Conservation (phyloP, 2,113 vertebrate species). For the Pedionomus torquatus region DNA sequence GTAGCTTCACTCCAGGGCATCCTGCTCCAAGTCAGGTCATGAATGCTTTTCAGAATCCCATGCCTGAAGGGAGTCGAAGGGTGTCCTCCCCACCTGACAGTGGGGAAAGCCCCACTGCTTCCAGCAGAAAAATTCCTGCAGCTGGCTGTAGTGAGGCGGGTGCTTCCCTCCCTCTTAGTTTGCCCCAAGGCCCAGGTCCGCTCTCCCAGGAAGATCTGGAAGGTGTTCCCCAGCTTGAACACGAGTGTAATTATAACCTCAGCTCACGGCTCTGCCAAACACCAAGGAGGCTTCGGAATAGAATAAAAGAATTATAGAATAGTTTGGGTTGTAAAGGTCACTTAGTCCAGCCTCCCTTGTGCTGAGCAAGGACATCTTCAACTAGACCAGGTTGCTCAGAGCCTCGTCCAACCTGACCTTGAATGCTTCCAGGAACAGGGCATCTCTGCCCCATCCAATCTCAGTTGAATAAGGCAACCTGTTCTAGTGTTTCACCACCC, state of each 20-base stretch:
- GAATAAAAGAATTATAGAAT: not conserved
- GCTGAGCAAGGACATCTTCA: not conserved
- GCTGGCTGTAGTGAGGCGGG: not conserved
- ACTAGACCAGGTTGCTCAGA: not conserved
- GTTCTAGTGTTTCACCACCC: not conserved
- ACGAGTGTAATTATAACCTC: not conserved
- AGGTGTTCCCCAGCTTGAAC: not conserved
- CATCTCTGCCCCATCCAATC: too few species aligned
- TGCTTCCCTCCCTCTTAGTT: not conserved
- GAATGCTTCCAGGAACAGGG: not conserved
- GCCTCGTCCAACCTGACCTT: not conserved
- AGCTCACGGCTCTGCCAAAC: not conserved
- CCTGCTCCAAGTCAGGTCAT: rapidly evolving
- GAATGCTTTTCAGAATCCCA: not conserved
- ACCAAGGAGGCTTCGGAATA: not conserved
- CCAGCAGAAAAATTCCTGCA: not conserved
- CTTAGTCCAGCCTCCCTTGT: not conserved
- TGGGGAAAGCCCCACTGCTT: not conserved
- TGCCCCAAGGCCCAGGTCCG: not conserved
- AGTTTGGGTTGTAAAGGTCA: not conserved
- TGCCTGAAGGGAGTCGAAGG: rapidly evolving
- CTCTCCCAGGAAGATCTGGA: not conserved
- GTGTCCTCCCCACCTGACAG: not conserved
- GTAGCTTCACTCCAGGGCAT: not conserved
- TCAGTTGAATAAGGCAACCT: not conserved